Percentiles rank a stretch among this genome's conserved stretches.
Evolutionary conservation across 2,888 invertebrate genomes (phyloP).

Genomic region (Nowickia ferox): DNA sequence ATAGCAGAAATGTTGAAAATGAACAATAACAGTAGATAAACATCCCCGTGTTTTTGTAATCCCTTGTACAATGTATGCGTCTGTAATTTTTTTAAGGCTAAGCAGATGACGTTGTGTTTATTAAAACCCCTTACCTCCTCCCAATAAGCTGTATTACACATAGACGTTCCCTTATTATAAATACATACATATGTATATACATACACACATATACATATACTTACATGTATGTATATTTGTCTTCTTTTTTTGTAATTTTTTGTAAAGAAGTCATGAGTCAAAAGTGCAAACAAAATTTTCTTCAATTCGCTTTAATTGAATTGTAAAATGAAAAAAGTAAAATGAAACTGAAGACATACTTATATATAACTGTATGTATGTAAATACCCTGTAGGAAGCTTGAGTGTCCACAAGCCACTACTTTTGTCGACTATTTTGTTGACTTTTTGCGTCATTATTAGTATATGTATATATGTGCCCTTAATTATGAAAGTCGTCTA

Average conservation of each 20-base stretch:
- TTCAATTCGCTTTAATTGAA: constrained; percentile 79
- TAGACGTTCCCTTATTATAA: not conserved
- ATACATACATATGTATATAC: too few species aligned
- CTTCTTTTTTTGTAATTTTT: constrained; percentile 25
- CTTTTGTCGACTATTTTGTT: too few species aligned
- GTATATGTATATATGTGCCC: too few species aligned
- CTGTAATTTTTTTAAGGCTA: not conserved
- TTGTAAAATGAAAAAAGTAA: constrained; percentile 75
- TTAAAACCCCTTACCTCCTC: not conserved
- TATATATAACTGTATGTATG: not conserved
- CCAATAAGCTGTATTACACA: not conserved
- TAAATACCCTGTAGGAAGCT: not conserved
- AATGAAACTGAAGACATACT: constrained; percentile 39
- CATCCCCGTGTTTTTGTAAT: not conserved
- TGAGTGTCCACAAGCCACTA: too few species aligned
- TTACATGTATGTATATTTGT: too few species aligned
- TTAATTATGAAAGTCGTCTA: too few species aligned
- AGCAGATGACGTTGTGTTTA: constrained; percentile 25
- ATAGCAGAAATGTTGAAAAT: too few species aligned
- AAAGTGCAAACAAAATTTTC: constrained; percentile 78
- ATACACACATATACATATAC: too few species aligned
- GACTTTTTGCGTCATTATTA: too few species aligned
- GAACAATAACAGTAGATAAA: too few species aligned
- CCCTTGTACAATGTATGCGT: not conserved
- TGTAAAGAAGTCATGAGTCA: constrained; percentile 74